A percentile compares a stretch with the other conserved stretches of the same genome.
These are phyloP conservation scores for Eupsilia transversa DNA, from an alignment of 2,888 invertebrate genomes.

Conservation along the genomic window DNA sequence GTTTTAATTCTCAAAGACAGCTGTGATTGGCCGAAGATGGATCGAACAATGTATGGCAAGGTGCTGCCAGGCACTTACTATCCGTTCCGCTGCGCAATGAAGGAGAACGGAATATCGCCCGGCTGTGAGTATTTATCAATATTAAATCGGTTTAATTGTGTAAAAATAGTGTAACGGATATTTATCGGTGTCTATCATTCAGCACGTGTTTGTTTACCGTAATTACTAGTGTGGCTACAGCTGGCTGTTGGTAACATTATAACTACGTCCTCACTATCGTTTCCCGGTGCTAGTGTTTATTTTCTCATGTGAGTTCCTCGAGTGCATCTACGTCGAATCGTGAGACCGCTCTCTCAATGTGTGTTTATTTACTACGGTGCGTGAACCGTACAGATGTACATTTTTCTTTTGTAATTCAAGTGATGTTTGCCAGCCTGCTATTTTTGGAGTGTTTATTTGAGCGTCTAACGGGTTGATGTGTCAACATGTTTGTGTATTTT, in stretches of 20 bases:
- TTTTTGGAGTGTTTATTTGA: conserved; percentile 79
- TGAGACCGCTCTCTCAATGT: conserved; percentile 57
- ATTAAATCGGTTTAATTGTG: conserved; percentile 60
- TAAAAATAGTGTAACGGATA: conserved; percentile 44
- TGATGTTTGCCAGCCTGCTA: conserved; percentile 78
- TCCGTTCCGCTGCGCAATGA: conserved; percentile 95
- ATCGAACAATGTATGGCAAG: conserved; percentile 97
- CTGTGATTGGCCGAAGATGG: conserved; percentile 92
- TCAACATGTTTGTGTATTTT: conserved; percentile 72
- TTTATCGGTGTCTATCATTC: conserved; percentile 44
- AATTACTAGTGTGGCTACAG: conserved; percentile 47
- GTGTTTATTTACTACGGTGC: conserved; percentile 73
- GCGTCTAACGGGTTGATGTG: conserved; percentile 73
- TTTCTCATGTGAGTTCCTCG: conserved; percentile 76
- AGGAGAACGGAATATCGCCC: conserved; percentile 95
- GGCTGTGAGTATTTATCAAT: conserved; percentile 94
- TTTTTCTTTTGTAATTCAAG: conserved; percentile 74
- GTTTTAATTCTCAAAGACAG: conserved; percentile 84
- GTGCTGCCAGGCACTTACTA: conserved; percentile 95
- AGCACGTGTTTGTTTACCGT: conserved; percentile 57
- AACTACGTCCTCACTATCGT: conserved; percentile 66
- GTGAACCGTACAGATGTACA: conserved; percentile 59
- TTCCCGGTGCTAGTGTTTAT: conserved; percentile 77
- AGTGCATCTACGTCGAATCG: conserved; percentile 73
- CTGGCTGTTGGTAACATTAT: conserved; percentile 59